Base-by-base conservation (phyloP, 1,140 invertebrate genomes). In the Drosophila murphyi region DNA sequence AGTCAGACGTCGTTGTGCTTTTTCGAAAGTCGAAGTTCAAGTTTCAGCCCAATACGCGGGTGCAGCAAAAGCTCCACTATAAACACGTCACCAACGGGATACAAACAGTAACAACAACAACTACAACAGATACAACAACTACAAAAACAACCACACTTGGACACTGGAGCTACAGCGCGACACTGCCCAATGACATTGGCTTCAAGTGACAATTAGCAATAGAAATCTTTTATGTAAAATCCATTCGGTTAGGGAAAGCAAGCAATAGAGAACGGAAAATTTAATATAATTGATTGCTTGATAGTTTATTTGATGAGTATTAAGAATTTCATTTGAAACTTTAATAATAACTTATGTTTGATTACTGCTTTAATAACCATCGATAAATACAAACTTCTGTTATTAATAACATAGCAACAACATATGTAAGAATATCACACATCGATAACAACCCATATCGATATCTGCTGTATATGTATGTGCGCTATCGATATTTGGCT, bases 11-110 rank as follows among this genome's bases (percentile, higher is more conserved):
- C 61, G 67, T 35, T 60, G 28, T 47, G 54, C n/a, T 37, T 76
- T 80, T 87, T 87, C 77, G 83, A 87, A 87, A 87, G 83, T 87
- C 83, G 72, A 88, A 82, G 82, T 87, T 87, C 82, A 86, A 86
- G 81, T 85, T 77, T 73, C 54, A 48, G 61, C 61, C 39, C 31
- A 41, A 72, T 71, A 65, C 65, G 56, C 65, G 71, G 75, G 71
- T 69, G 60, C 72, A 72, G 76, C 67, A 65, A 61, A 65, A 77
- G 61, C 71, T 31, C 51, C 59, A 20, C 32, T 39, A 35, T 47
- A 48, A 55, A 63, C 68, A 71, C 68, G 68, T 71, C 68, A 63
- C 39, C 68, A 70, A 45, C 65, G 35, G 47, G 34, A 59, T 45
- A 51, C 35, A 43, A 69, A 29, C 45, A 59, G 52, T 20, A 50